Evolutionary conservation across 1,140 invertebrate genomes (phyloP), one percentile per base, ranked within the genome.

Genomic region (Pantala flavescens): DNA sequence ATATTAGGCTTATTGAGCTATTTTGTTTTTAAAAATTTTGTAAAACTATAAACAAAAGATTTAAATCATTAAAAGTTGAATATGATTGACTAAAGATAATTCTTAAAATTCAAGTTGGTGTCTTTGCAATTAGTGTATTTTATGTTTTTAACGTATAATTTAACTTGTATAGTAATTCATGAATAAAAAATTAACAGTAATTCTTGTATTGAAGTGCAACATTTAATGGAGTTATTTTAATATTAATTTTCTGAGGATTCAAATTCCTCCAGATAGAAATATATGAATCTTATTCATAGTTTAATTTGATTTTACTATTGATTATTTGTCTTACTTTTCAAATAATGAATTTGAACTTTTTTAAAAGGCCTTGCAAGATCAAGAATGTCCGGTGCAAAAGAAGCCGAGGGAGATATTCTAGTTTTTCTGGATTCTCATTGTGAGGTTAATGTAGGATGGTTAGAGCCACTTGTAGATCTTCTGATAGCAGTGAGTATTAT

Each of bases 401-500:
- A 63, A 63, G 49, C 49, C 5, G 49, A 63, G 12, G 49, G 49
- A 63, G 49, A 63, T 16, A 21, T 63, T 7, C 12, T 63, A 5
- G 12, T 63, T 5, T 63, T 63, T 79, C 79, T 89, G n/a, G 88
- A 89, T 80, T 86, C 85, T n/a, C 88, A 89, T 78, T 86, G 85
- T 77, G 88, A 89, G 78, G 86, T 86, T 43, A 88, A 87, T 77
- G 79, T 85, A 73, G 86, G 86, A 73, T 89, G 88, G 88, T 78
- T 91, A 77, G 88, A 90, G 77, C 90, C 90, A 7, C 81, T 91
- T 71, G 81, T 91, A 76, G 86, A 88, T 74, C 80, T 86, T 63
- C 16, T 63, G 16, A 63, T 21, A 19, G 49, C 49, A 19, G 49
- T 63, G n/a, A 63, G 49, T 63, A 63, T 63, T 19, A 63, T 63